Evolutionary conservation across 2,888 invertebrate species (phyloP).

Genomic region (Drosophila hawaiiensis): DNA sequence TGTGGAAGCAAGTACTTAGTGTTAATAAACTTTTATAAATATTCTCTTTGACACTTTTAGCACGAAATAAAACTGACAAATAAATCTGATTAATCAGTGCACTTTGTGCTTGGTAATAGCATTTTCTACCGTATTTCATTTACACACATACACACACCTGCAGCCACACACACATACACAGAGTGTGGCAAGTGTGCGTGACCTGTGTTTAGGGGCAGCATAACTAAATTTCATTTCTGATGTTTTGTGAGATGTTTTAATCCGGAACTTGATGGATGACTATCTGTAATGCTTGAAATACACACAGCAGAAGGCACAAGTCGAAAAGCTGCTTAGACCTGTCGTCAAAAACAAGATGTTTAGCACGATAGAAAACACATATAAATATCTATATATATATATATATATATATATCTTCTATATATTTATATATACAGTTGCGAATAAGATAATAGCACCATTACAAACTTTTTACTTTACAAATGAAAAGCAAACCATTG

Average conservation of each 20-base stretch:
- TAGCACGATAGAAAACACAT: not conserved
- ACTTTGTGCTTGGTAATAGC: slow-evolving; percentile 73
- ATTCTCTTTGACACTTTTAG: slow-evolving; percentile 82
- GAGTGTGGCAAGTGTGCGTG: slow-evolving; percentile 29
- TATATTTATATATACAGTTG: not conserved
- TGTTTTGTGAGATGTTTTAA: slow-evolving; percentile 46
- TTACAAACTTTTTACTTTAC: not conserved
- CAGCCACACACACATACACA: not conserved
- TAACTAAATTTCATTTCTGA: slow-evolving; percentile 42
- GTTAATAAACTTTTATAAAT: slow-evolving; percentile 81
- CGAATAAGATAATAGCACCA: not conserved
- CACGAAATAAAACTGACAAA: slow-evolving; percentile 81
- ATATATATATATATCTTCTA: not conserved
- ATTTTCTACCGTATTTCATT: slow-evolving; percentile 61
- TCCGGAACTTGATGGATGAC: slow-evolving; percentile 46
- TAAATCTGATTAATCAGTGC: slow-evolving; percentile 81
- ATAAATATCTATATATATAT: not conserved
- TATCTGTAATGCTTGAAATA: slow-evolving; percentile 22
- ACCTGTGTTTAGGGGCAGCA: slow-evolving; percentile 24
- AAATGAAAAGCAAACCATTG: not conserved
- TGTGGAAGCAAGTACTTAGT: slow-evolving; percentile 70
- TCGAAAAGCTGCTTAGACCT: slow-evolving; percentile 46
- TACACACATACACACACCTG: slow-evolving; percentile 4
- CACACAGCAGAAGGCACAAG: not conserved
- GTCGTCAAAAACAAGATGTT: slow-evolving; percentile 18